Percentiles rank a stretch among this genome's conserved stretches.
Evolutionary conservation across 2,797 vertebrate genomes (phyloP).

Genomic region (Cryptoblepharus egeriae): DNA sequence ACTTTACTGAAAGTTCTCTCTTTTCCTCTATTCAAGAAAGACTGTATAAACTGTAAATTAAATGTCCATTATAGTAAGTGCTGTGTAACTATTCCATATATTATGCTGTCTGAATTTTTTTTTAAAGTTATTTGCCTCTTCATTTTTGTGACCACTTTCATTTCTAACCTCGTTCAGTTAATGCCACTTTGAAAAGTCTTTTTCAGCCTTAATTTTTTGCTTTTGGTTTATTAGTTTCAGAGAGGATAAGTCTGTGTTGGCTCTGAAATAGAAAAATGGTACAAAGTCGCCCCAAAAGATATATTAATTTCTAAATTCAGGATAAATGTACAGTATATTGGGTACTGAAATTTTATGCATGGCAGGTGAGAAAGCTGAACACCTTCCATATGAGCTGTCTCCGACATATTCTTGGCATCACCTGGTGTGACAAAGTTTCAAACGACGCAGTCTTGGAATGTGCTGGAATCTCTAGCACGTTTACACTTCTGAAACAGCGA

Average conservation of each 20-base stretch:
- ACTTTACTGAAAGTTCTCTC: not conserved
- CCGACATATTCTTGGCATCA: too few relatives aligned
- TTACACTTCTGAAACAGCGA: too few relatives aligned
- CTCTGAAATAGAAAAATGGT: not conserved
- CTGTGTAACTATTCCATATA: slow-evolving; percentile 38
- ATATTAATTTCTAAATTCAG: not conserved
- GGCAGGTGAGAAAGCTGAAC: too few relatives aligned
- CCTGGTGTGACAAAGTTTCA: too few relatives aligned
- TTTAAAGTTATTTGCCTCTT: slow-evolving; percentile 5
- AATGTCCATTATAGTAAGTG: slow-evolving; percentile 34
- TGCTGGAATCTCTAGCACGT: too few relatives aligned
- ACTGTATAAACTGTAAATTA: slow-evolving; percentile 30
- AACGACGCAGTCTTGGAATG: too few relatives aligned
- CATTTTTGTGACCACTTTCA: slow-evolving; percentile 29
- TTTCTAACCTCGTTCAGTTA: slow-evolving; percentile 36
- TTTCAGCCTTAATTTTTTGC: slow-evolving; percentile 33
- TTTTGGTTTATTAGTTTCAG: slow-evolving; percentile 13
- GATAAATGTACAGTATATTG: not conserved
- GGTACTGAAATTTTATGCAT: not conserved
- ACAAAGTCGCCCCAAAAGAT: not conserved
- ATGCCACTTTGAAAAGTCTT: slow-evolving; percentile 9
- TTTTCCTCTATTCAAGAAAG: not conserved
- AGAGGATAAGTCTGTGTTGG: slow-evolving; percentile 8
- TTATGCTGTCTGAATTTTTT: slow-evolving; percentile 39
- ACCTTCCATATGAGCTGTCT: too few relatives aligned